Conservation (phyloP, 1,140 invertebrate species). For the Neodiprion virginianus region DNA sequence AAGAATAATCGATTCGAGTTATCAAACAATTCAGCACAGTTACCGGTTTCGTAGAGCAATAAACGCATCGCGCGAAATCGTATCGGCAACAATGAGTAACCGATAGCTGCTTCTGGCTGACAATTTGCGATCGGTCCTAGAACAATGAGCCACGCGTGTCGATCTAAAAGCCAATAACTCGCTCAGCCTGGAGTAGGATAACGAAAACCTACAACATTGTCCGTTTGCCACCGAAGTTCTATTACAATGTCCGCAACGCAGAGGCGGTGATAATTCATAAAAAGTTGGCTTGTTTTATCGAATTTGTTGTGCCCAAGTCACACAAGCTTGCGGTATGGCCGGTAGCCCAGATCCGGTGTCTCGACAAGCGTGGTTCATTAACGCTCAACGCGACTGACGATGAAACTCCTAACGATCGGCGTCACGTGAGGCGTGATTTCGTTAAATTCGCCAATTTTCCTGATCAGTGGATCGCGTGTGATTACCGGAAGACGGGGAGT, state of each 20-base stretch:
- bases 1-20: too few relatives aligned
- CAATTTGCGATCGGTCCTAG: not conserved
- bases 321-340: not conserved
- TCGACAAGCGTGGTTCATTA: not conserved
- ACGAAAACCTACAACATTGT: not conserved
- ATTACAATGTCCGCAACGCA: not conserved
- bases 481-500: not conserved
- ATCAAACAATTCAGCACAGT: too few relatives aligned
- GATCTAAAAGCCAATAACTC: not conserved
- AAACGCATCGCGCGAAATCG: too few relatives aligned
- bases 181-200: not conserved
- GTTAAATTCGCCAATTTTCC: not conserved
- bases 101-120: too few relatives aligned
- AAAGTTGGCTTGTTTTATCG: not conserved
- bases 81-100: too few relatives aligned
- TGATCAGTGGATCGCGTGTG: slow-evolving; percentile 6
- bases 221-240: too few relatives aligned
- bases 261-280: not conserved
- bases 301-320: not conserved
- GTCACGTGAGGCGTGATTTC: not conserved
- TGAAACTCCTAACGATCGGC: not conserved
- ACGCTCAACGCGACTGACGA: not conserved
- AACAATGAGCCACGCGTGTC: not conserved
- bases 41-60: too few relatives aligned
- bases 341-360: not conserved